Evolutionary conservation across 2,888 invertebrate genomes (phyloP).

Genomic region (Eristalis tenax): DNA sequence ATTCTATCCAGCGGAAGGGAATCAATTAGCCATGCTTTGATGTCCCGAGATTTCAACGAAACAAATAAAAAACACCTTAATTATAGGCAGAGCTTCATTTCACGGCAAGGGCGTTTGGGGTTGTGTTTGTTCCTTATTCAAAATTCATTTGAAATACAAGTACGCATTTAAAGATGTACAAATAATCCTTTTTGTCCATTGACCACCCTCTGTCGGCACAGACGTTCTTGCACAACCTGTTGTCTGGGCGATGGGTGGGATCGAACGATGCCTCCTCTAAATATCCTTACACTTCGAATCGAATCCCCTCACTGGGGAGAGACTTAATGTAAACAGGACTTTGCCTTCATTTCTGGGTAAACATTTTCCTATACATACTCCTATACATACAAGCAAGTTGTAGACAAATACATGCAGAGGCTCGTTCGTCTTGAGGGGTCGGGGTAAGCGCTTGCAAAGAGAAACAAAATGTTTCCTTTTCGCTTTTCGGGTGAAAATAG

Average conservation of each 20-base stretch:
- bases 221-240: constrained; percentile 48
- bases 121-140: neutral
- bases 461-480: constrained; percentile 40
- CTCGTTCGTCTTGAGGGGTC: neutral
- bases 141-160: constrained; percentile 24
- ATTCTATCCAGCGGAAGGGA: constrained; percentile 13
- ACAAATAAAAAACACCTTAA: constrained; percentile 22
- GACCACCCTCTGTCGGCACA: constrained; percentile 14
- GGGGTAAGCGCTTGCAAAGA: constrained; percentile 19
- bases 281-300: constrained; percentile 41
- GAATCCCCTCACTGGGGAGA: neutral
- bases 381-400: constrained; percentile 43
- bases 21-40: constrained; percentile 61
- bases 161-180: constrained; percentile 25
- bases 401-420: constrained; percentile 6
- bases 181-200: constrained; percentile 58
- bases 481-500: neutral
- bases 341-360: constrained; percentile 62
- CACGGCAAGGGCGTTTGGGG: neutral
- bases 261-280: constrained; percentile 24
- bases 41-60: constrained; percentile 49
- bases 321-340: constrained; percentile 53
- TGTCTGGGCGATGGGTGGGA: constrained; percentile 36
- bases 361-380: constrained; percentile 52
- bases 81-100: constrained; percentile 15